Percentiles rank a stretch among this genome's conserved stretches.
Conservation (phyloP, 2,888 invertebrate genomes). For the Chrysotoxum bicinctum region DNA sequence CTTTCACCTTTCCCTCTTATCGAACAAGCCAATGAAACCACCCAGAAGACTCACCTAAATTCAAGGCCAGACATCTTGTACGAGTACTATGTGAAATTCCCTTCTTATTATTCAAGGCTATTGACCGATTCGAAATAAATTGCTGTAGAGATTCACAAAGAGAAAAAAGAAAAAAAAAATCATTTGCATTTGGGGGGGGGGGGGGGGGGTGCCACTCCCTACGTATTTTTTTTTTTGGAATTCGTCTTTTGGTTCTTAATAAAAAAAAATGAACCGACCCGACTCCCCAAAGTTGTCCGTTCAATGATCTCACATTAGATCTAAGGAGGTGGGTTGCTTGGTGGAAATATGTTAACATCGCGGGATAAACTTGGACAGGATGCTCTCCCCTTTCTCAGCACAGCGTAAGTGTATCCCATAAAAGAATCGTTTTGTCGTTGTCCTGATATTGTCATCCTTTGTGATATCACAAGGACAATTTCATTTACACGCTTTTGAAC, state of each 20-base stretch:
- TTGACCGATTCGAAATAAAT: slow-evolving; percentile 55
- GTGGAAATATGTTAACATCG: slow-evolving; percentile 16
- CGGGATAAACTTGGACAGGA: slow-evolving; percentile 45
- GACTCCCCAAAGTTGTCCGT: slow-evolving; percentile 44
- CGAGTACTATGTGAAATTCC: slow-evolving; percentile 49
- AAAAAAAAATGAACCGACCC: not conserved
- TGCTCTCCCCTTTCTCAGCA: slow-evolving; percentile 11
- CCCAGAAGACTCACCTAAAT: slow-evolving; percentile 31
- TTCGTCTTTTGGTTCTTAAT: not conserved
- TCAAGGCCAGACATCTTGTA: slow-evolving; percentile 67
- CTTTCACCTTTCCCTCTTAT: slow-evolving; percentile 15
- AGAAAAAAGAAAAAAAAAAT: slow-evolving; percentile 6
- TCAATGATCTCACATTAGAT: slow-evolving; percentile 55
- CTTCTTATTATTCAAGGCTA: slow-evolving; percentile 63
- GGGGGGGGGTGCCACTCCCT: not conserved
- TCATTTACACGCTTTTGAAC: slow-evolving; percentile 65
- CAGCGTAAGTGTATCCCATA: slow-evolving; percentile 43
- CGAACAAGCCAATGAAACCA: slow-evolving; percentile 14
- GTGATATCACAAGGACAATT: slow-evolving; percentile 65
- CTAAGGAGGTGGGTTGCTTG: not conserved
- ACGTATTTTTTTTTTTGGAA: not conserved
- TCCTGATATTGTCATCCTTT: slow-evolving; percentile 57
- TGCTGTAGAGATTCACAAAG: not conserved
- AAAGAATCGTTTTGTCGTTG: slow-evolving; percentile 49
- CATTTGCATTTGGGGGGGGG: slow-evolving; percentile 28